These are phyloP conservation scores for Antheraea yamamai DNA, from an alignment of 2,888 invertebrate genomes.

Conservation along the genomic window DNA sequence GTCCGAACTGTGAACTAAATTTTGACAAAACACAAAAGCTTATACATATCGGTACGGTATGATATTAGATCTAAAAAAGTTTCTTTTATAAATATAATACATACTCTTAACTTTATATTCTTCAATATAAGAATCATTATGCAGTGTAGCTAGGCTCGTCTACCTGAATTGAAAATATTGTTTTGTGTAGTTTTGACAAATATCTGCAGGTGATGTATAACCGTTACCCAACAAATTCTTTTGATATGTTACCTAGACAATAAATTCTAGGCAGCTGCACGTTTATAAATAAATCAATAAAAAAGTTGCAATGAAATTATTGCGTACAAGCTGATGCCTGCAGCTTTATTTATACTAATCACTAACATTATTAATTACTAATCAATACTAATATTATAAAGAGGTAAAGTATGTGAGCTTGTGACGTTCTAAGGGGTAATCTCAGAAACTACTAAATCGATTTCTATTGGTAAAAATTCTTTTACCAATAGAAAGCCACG, in stretches of 20 bases:
- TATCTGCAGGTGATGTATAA: constrained; percentile 77
- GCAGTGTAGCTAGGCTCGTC: constrained; percentile 25
- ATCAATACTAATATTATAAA: too few species aligned
- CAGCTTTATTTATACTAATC: too few species aligned
- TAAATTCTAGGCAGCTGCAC: constrained; percentile 61
- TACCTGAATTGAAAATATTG: constrained; percentile 44
- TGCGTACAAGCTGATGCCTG: too few species aligned
- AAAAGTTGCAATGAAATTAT: too few species aligned
- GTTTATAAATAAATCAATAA: constrained; percentile 17
- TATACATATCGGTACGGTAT: constrained; percentile 71
- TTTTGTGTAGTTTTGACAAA: constrained; percentile 74
- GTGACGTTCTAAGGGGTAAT: too few species aligned
- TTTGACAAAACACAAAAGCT: constrained; percentile 64
- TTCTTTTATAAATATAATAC: constrained; percentile 19
- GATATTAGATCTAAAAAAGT: constrained; percentile 42
- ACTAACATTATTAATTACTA: too few species aligned
- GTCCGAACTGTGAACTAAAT: constrained; percentile 54
- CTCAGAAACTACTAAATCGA: too few species aligned
- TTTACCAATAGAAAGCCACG: too few species aligned
- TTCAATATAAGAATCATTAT: constrained; percentile 19
- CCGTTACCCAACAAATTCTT: constrained; percentile 72
- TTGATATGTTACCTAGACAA: constrained; percentile 78
- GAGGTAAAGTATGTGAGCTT: too few species aligned
- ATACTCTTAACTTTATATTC: constrained; percentile 9
- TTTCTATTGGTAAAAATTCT: too few species aligned